These are phyloP conservation scores for Alviniconcha marisindica DNA, from an alignment of 1,140 invertebrate species.

Conservation along the genomic window DNA sequence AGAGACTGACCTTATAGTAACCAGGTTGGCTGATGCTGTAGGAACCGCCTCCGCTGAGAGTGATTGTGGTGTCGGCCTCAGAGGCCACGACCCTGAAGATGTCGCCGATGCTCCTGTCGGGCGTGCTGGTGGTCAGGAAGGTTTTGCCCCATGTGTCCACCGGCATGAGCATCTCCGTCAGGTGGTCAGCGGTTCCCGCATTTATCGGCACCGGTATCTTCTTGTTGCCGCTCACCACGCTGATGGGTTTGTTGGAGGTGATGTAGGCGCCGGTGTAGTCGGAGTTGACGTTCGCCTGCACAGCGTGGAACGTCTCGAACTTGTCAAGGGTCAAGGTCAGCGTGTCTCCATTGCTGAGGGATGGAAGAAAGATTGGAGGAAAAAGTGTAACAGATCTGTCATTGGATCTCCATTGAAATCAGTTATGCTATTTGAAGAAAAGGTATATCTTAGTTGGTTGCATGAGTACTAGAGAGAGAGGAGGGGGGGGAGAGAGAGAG, in stretches of 20 bases:
- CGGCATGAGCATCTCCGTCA: conserved; percentile 58
- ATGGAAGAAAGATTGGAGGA: no score
- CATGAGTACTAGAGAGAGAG: no score
- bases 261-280: conserved; percentile 65
- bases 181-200: conserved; percentile 51
- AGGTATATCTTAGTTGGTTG: no score
- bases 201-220: conserved; percentile 46
- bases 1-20: neutral
- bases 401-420: no score
- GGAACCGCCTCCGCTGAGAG: conserved; percentile 39
- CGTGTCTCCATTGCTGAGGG: conserved; percentile 42
- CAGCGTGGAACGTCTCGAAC: conserved; percentile 57
- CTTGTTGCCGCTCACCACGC: conserved; percentile 61
- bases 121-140: conserved; percentile 52
- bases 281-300: conserved; percentile 35
- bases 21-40: no score
- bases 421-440: no score
- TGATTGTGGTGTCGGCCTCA: conserved; percentile 48
- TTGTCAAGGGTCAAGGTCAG: conserved; percentile 45
- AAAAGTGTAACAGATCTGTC: no score
- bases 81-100: conserved; percentile 54
- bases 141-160: conserved; percentile 52
- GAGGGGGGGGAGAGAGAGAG: no score
- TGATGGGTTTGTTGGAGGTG: conserved; percentile 53
- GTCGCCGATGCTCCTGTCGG: conserved; percentile 43